Conservation (phyloP, 2,888 invertebrate genomes). For the Lucinisca nassula region DNA sequence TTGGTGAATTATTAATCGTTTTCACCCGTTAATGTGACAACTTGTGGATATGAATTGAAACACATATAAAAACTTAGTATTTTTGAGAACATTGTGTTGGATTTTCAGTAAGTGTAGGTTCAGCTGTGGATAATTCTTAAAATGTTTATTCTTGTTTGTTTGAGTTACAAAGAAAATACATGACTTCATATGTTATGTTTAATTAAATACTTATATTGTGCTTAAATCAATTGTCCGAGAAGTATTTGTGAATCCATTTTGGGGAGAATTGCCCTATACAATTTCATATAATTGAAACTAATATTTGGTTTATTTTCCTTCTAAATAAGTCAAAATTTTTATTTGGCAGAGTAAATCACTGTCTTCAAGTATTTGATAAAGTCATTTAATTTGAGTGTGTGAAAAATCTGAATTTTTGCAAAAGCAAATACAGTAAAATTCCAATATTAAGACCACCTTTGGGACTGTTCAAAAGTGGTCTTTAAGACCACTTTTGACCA, state of each 20-base stretch:
- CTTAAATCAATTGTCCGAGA: background rate
- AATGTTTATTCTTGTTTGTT: background rate
- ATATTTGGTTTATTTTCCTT: background rate
- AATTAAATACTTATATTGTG: background rate
- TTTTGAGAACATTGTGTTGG: background rate
- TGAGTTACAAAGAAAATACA: background rate
- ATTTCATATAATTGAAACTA: background rate
- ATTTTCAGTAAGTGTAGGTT: background rate
- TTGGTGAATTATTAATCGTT: slow-evolving; percentile 11
- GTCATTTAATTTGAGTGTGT: no score
- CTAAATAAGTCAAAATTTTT: background rate
- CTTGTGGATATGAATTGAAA: background rate
- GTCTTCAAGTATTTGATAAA: background rate
- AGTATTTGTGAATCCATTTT: background rate
- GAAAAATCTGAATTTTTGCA: no score
- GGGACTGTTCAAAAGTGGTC: no score
- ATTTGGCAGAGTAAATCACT: background rate
- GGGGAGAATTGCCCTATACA: background rate
- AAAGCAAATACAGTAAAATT: no score
- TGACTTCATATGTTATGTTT: background rate
- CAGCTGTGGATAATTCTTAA: background rate
- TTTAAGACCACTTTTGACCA: no score
- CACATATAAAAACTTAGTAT: background rate
- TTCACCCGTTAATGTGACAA: background rate
- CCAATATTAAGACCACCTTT: no score